These are phyloP conservation scores for Acromyrmex echinatior DNA, from an alignment of 1,140 invertebrate species.

Conservation along the genomic window DNA sequence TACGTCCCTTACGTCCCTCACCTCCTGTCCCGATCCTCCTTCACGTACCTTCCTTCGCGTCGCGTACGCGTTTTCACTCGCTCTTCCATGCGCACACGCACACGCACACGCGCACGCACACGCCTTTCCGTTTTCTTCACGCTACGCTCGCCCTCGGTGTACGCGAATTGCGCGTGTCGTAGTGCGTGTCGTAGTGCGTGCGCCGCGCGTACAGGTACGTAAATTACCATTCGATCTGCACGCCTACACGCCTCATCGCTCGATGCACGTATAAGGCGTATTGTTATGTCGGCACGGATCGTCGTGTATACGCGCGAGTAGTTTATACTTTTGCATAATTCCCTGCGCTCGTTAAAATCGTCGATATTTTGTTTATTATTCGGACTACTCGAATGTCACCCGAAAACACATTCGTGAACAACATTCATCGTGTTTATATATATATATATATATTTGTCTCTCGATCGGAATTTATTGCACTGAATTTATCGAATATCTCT, in stretches of 20 bases:
- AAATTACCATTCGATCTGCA: slow-evolving; percentile 35
- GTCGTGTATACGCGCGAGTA: not conserved
- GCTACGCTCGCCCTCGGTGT: not conserved
- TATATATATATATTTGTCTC: not conserved
- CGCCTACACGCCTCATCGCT: slow-evolving; percentile 37
- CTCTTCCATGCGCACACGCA: slow-evolving; percentile 12
- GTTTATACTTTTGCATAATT: not conserved
- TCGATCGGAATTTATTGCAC: not conserved
- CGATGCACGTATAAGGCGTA: slow-evolving; percentile 10
- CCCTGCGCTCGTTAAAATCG: not conserved
- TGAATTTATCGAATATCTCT: not conserved
- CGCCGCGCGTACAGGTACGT: slow-evolving; percentile 25
- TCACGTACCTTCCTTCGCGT: not conserved
- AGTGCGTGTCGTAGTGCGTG: not conserved
- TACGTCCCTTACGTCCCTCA: slow-evolving; percentile 18
- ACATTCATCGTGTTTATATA: not conserved
- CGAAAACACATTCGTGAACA: not conserved
- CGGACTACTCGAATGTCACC: not conserved
- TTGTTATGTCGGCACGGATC: not conserved
- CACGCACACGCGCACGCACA: not conserved
- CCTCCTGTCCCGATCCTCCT: not conserved
- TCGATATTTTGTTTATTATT: not conserved
- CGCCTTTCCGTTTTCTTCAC: slow-evolving; percentile 45
- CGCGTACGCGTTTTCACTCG: slow-evolving; percentile 24
- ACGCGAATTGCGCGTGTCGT: not conserved